Percentiles rank a stretch among this genome's conserved stretches.
Evolutionary conservation across 2,797 vertebrate species (phyloP).

Genomic region (Enteromius anoplus): DNA sequence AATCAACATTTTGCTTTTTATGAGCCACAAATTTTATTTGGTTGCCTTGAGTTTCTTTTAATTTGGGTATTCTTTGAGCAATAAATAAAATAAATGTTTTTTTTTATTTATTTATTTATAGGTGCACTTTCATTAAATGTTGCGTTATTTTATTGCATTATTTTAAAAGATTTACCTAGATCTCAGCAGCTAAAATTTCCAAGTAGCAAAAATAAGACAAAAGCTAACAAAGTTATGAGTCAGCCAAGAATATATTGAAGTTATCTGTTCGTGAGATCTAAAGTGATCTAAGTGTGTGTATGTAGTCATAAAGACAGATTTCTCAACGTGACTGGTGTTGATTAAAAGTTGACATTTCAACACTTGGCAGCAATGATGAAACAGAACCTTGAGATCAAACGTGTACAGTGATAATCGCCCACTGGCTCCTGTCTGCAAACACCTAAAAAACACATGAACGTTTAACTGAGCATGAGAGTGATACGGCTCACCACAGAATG

Average conservation of each 20-base stretch:
- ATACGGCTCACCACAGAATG: conserved; percentile 72
- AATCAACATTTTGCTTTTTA: not conserved
- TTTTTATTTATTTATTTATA: not conserved
- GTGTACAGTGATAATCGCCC: conserved; percentile 48
- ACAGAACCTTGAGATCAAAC: conserved; percentile 49
- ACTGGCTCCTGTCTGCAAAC: conserved; percentile 53
- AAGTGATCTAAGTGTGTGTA: conserved; percentile 21
- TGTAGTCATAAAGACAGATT: conserved; percentile 33
- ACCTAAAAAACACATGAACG: conserved; percentile 63
- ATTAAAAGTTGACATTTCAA: conserved; percentile 56
- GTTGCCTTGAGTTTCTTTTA: not conserved
- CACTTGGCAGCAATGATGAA: conserved; percentile 58
- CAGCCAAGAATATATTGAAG: conserved; percentile 57
- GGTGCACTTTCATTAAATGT: not conserved
- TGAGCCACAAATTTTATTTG: not conserved
- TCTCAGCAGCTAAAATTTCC: not conserved
- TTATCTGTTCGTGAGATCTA: conserved; percentile 26
- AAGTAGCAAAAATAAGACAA: conserved; percentile 13
- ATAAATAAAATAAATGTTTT: not conserved
- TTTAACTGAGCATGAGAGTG: conserved; percentile 69
- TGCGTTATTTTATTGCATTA: not conserved
- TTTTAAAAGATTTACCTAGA: not conserved
- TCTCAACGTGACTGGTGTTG: conserved; percentile 38
- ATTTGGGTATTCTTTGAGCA: not conserved
- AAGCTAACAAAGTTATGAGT: not conserved